Evolutionary conservation across 2,113 vertebrate species (phyloP).

Genomic region (Myrmecobius fasciatus): DNA sequence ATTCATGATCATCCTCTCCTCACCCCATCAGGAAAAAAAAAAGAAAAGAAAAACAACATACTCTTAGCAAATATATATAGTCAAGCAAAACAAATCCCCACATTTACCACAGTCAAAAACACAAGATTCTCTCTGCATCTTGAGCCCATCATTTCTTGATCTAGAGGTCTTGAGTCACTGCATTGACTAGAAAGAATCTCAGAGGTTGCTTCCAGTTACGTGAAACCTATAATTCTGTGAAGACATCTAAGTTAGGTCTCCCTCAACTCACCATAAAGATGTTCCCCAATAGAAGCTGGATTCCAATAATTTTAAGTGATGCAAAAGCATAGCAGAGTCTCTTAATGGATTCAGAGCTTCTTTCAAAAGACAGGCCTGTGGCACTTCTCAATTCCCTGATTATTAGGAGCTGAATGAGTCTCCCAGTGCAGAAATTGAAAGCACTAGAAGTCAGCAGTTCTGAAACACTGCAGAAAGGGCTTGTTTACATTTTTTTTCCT

Average conservation of each 20-base stretch:
- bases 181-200: background rate
- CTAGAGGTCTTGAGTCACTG: background rate
- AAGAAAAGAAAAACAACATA: background rate
- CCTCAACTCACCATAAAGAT: slow-evolving; percentile 41
- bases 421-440: slow-evolving; percentile 60
- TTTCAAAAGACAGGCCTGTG: slow-evolving; percentile 52
- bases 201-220: background rate
- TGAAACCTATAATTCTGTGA: background rate
- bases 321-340: slow-evolving; percentile 72
- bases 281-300: slow-evolving; percentile 48
- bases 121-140: background rate
- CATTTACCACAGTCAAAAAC: background rate
- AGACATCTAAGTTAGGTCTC: slow-evolving; percentile 38
- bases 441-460: slow-evolving; percentile 72
- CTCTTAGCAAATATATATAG: background rate
- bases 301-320: slow-evolving; percentile 71
- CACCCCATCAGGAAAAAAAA: no score
- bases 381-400: background rate
- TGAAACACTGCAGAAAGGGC: slow-evolving; percentile 67
- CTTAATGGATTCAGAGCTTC: slow-evolving; percentile 53
- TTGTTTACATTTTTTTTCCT: slow-evolving; percentile 74
- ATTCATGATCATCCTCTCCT: background rate
- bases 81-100: background rate
- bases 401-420: slow-evolving; percentile 59
- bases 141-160: background rate